A percentile compares a stretch with the other conserved stretches of the same genome.
phyloP scores from a whole-genome alignment of 2,113 vertebrate genomes.

The Corythaeola cristata region DNA sequence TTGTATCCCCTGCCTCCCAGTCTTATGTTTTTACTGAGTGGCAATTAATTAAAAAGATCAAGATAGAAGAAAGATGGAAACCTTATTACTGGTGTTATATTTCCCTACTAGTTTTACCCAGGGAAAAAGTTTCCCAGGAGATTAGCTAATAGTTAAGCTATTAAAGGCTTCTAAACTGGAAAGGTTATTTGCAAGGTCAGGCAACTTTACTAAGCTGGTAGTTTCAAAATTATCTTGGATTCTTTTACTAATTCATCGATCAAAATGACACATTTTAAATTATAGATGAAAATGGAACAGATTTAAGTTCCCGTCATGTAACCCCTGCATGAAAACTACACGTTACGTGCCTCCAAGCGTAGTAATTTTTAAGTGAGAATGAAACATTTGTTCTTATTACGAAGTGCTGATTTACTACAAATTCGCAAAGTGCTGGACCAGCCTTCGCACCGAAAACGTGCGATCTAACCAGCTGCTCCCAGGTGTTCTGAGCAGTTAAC shows the following conservation, averaged over 20 bases:
- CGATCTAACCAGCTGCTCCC: background rate
- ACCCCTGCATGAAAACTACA: conserved; percentile 21
- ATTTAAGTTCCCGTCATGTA: conserved; percentile 43
- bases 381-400: conserved; percentile 49
- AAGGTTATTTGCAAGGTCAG: conserved; percentile 65
- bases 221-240: conserved; percentile 53
- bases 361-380: conserved; percentile 58
- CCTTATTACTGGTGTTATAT: conserved; percentile 49
- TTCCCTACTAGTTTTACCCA: conserved; percentile 45
- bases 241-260: conserved; percentile 67
- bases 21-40: conserved; percentile 33
- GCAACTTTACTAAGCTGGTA: conserved; percentile 51
- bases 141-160: conserved; percentile 66
- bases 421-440: conserved; percentile 42
- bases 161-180: conserved; percentile 63
- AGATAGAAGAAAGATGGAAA: conserved; percentile 63
- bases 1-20: background rate
- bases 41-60: conserved; percentile 66
- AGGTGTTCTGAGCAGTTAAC: background rate
- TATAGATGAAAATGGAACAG: conserved; percentile 60
- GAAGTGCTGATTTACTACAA: conserved; percentile 61
- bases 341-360: conserved; percentile 7
- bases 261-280: conserved; percentile 67
- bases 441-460: background rate
- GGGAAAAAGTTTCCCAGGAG: conserved; percentile 46